Evolutionary conservation across 1,140 invertebrate species (phyloP).

Genomic region (Ceratosolen fusciceps): DNA sequence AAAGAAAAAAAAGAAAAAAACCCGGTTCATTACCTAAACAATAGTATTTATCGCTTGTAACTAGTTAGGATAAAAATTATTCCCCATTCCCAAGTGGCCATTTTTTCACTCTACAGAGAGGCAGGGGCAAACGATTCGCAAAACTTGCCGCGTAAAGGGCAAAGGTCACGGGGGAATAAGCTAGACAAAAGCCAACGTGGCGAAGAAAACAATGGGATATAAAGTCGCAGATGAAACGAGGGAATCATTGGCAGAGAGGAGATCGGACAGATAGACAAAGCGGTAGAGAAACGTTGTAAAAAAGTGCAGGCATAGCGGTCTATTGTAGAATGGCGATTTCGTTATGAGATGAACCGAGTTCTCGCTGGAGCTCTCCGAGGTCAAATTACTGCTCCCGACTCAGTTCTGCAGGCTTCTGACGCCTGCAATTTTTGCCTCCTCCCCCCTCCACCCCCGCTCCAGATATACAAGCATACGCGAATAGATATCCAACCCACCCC

Average conservation of each 20-base stretch:
- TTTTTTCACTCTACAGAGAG: no score
- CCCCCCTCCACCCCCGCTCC: no score
- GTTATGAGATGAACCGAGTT: background rate
- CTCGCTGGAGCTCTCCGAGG: background rate
- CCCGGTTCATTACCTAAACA: no score
- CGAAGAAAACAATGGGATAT: conserved; percentile 28
- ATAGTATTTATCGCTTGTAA: no score
- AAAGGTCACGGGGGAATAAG: background rate
- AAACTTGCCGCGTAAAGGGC: no score
- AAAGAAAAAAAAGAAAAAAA: no score
- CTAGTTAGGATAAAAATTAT: no score
- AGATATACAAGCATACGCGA: background rate
- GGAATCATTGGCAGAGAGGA: background rate
- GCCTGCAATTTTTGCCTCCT: background rate
- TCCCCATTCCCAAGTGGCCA: no score
- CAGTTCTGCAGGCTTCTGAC: conserved; percentile 15
- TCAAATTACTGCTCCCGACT: conserved; percentile 32
- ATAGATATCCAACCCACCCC: background rate
- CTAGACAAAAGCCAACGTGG: conserved; percentile 4
- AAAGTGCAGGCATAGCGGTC: background rate
- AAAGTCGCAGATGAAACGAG: background rate
- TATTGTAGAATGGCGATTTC: conserved; percentile 30
- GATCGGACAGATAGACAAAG: background rate
- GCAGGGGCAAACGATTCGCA: no score
- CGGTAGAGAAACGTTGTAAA: background rate